A percentile compares a stretch with the other conserved stretches of the same genome.
Evolutionary conservation across 2,797 vertebrate genomes (phyloP).

Genomic region (Chloroceryle amazona): DNA sequence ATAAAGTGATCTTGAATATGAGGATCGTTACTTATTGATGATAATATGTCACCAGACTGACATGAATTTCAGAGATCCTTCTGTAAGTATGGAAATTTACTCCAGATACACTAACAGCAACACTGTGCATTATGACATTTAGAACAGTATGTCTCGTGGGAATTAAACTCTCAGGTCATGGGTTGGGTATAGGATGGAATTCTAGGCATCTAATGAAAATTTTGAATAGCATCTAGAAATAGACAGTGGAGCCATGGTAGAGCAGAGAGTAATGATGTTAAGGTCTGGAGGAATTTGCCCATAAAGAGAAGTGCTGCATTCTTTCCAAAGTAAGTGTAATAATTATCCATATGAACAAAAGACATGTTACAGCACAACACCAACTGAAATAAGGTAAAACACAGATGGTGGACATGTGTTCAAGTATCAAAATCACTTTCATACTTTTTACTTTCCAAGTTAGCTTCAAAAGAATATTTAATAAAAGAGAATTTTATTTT

Average conservation of each 20-base stretch:
- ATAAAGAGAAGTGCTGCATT: not conserved
- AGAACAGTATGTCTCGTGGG: not conserved
- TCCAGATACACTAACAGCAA: not conserved
- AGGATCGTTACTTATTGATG: not conserved
- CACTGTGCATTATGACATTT: not conserved
- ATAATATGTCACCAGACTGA: not conserved
- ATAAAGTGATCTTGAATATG: not conserved
- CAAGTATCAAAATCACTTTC: not conserved
- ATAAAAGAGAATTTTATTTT: not conserved
- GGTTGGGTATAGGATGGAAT: not conserved
- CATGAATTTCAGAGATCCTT: not conserved
- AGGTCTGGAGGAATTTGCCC: not conserved
- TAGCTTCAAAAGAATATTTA: not conserved
- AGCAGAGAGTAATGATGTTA: not conserved
- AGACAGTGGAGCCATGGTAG: not conserved
- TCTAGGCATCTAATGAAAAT: not conserved
- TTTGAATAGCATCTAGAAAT: not conserved
- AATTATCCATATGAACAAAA: not conserved
- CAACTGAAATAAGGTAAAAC: not conserved
- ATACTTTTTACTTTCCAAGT: not conserved
- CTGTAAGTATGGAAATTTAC: not conserved
- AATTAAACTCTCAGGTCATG: not conserved
- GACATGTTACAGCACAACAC: not conserved
- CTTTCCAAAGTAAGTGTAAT: not conserved
- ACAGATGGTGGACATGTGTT: accelerated